Percentiles rank a stretch among this genome's conserved stretches.
These are phyloP conservation scores for Gila orcuttii DNA, from an alignment of 2,113 vertebrate species.

Conservation along the genomic window DNA sequence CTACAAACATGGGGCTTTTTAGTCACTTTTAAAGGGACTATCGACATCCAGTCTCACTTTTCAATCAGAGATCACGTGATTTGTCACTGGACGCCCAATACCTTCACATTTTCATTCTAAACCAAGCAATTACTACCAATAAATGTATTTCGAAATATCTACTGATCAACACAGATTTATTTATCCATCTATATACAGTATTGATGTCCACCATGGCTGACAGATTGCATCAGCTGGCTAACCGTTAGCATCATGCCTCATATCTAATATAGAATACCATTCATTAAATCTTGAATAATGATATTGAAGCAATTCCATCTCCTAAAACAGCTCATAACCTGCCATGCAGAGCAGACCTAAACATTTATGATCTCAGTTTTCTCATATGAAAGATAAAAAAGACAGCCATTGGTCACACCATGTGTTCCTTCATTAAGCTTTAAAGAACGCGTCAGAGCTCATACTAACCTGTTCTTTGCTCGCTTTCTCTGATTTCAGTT, in stretches of 20 bases:
- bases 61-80: no score
- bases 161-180: neutral
- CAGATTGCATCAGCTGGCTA: conserved; percentile 25
- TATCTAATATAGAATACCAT: neutral
- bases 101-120: neutral
- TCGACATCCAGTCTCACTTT: neutral
- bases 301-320: neutral
- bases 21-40: neutral
- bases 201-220: conserved; percentile 3
- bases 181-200: neutral
- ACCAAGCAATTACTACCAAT: neutral
- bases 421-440: neutral
- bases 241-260: neutral
- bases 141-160: neutral
- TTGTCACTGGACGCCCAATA: neutral
- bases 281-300: neutral
- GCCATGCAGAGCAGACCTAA: neutral
- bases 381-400: neutral
- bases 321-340: neutral
- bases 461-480: conserved; percentile 77
- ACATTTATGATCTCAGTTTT: neutral
- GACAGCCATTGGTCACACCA: neutral
- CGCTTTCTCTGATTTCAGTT: conserved; percentile 76
- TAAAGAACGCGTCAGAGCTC: neutral
- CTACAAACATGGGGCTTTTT: neutral